phyloP scores from a whole-genome alignment of 2,797 vertebrate genomes.

The Phoeniculus purpureus region DNA sequence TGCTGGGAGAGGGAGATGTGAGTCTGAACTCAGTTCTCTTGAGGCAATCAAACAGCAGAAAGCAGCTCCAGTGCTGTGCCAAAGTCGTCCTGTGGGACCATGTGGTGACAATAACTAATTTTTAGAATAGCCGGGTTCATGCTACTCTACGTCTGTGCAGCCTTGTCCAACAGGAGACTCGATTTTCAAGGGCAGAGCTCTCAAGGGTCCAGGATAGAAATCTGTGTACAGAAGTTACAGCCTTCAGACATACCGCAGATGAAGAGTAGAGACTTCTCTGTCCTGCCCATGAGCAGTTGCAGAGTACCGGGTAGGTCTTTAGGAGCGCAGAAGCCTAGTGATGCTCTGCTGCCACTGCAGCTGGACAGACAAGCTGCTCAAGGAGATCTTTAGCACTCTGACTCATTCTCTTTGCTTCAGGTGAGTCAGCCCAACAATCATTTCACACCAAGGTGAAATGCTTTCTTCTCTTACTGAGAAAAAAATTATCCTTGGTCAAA shows the following conservation, averaged over 20 bases:
- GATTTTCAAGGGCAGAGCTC: neutral
- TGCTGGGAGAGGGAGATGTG: neutral
- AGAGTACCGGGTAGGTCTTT: neutral
- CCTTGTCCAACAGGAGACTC: neutral
- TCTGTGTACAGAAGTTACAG: neutral
- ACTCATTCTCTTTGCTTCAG: neutral
- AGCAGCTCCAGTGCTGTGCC: neutral
- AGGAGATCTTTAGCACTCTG: neutral
- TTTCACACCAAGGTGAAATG: neutral
- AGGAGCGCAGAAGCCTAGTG: neutral
- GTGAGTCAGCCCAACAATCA: neutral
- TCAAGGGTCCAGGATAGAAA: neutral
- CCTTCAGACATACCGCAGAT: neutral
- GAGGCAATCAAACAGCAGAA: conserved; percentile 35
- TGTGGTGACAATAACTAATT: conserved; percentile 36
- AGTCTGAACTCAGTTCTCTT: conserved; percentile 8
- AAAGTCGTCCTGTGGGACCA: neutral
- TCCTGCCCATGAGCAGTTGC: neutral
- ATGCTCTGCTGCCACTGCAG: neutral
- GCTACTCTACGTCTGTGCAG: neutral
- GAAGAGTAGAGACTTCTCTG: neutral
- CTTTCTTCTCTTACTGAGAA: neutral
- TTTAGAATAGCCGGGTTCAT: neutral
- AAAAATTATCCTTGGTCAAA: neutral
- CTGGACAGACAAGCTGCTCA: neutral